Evolutionary conservation across 2,888 invertebrate species (phyloP), one percentile per base, ranked within the genome.

Genomic region (Danaus chrysippus): DNA sequence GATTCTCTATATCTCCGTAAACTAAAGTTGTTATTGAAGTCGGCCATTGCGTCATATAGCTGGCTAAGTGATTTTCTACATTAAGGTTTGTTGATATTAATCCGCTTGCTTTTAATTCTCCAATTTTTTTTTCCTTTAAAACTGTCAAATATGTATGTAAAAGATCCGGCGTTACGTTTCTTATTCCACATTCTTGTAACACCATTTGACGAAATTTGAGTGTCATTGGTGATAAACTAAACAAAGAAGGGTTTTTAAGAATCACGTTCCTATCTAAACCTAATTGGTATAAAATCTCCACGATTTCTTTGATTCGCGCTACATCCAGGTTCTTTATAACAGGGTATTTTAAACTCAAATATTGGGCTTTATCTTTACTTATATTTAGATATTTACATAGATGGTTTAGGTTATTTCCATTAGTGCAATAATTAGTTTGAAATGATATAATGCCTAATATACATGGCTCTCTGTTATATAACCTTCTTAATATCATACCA

Each of bases 21-120:
- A 90, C 78, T 54, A 83, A 73, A 42, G 84, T 85, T 42, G 91
- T 90, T 0, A 91, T 76, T 41, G 91, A 91, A 63, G 91, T 87
- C 6, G 91, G 91, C 91, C 91, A 91, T 62, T 86, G 84, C 3
- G 87, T 86, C 84, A 91, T 82, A 62, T 70, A 85, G 66, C 82
- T 77, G 34, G 90, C 89, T 34, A 91, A 73, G 68, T 73, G 78
- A 67, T 90, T 90, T 79, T 91, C 90, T 54, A 91, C 67, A 70
- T 90, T 90, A 10, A 83, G 54, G 60, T 76, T 68, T 12, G 66
- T 12, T 15, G 75, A 67, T 66, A 91, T 75, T 15, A 78, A 55
- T 15, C 79, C 76, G 58, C 67, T 68, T 23, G 66, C 71, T 70
- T 80, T 91, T 55, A 91, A 72, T 46, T 87, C 76, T 53, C 72